Evolutionary conservation across 2,888 invertebrate species (phyloP), one percentile per base, ranked within the genome.

Genomic region (Melieria picta): DNA sequence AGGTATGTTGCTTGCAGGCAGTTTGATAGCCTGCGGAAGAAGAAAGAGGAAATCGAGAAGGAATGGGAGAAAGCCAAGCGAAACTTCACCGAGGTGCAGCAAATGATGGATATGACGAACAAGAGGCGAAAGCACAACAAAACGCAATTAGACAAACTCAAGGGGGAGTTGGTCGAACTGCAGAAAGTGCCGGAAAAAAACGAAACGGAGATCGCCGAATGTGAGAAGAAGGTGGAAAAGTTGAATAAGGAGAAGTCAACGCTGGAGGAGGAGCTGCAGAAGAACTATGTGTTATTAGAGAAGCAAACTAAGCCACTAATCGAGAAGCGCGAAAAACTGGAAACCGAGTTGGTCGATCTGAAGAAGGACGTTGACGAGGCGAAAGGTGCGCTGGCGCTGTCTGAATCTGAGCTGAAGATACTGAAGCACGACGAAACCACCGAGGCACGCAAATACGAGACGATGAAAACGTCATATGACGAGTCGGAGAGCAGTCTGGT

Each of bases 361-460:
- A 92, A 93, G 79, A 91, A 90, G 77, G 88, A 89, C 7, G 92
- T 93, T 0, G 91, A 94, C 79, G 90, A 92, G 79, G 90, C 93
- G 0, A 94, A 93, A 88, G 89, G 90, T 76, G 87, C 80, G 10
- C 68, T 85, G 7, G 79, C 83, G 11, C 75, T 86, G 10, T 92
- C 94, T 0, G 92, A 95, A 82, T 93, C 94, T 0, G 93, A 96
- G 83, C 87, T 97, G 10, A 93, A 94, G 82, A 89, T 96, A 64
- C 94, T 93, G 75, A 85, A 85, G 74, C 83, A 84, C 69, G 84
- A 80, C 63, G 86, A 87, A 72, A 84, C 81, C 0, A 77, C 82
- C 0, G 87, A 87, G 72, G 73, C 79, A 3, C 83, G 86, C 1
- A 87, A 87, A 74, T 87, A 84, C 67, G 82, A 85, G 72, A 72